Evolutionary conservation across 2,113 vertebrate genomes (phyloP), one percentile per base, ranked within the genome.

Genomic region (Paradisaea rubra): DNA sequence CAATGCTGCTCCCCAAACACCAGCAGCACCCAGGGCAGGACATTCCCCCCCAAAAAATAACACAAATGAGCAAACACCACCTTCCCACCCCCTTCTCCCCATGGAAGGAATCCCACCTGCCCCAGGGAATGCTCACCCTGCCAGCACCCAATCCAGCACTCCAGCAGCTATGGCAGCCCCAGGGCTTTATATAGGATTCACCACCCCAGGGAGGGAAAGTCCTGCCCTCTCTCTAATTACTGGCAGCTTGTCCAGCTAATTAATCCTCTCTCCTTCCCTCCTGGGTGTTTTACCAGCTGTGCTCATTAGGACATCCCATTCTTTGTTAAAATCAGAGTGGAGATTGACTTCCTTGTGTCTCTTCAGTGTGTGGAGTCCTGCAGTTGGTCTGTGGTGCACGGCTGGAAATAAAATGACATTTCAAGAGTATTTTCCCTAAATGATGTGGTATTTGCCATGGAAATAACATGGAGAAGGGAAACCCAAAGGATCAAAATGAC

Each of bases 81-180:
- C 27, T 37, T 30, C 37, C 37, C 37, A 25, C 2, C 6, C n/a
- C n/a, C 9, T 33, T 9, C n/a, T 28, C 28, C 12, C 2, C 2
- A 5, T 0, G 0, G 9, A 28, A 21, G 22, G 41, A 18, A 5
- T 3, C 15, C 24, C 31, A 20, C 19, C 1, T 6, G 10, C 53
- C 54, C 45, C 8, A 1, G 2, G 0, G 12, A 25, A 11, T 0
- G 0, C 22, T 13, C 28, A 21, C 3, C 23, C 3, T 2, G 0
- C 52, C 1, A 2, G 4, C 59, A n/a, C 23, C 68, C 72, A 60
- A 1, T 1, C 4, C 66, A 92, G 4, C 47, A 31, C 0, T 0
- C 0, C 33, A 30, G 7, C 37, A 60, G 6, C 30, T 0, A 0
- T 1, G 2, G 0, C 6, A 0, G 0, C 5, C 9, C 71, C 5